These are phyloP conservation scores for Salpingus planirostris DNA, from an alignment of 2,888 invertebrate genomes.

Conservation along the genomic window DNA sequence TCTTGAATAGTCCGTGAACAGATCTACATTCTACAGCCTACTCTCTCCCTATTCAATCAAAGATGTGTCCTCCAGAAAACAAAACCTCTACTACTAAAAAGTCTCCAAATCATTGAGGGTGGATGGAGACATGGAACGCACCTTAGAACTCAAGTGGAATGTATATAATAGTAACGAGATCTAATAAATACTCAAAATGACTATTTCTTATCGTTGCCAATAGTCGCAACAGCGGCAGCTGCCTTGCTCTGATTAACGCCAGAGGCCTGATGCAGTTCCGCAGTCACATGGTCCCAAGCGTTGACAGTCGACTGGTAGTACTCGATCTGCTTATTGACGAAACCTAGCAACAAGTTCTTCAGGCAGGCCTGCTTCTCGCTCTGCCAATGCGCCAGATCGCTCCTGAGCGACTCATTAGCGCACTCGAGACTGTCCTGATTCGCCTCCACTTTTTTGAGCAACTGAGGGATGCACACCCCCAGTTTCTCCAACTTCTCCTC, in stretches of 20 bases:
- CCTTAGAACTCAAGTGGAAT: too few relatives aligned
- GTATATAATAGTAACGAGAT: neutral
- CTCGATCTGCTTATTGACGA: conserved; percentile 56
- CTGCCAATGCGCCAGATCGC: conserved; percentile 61
- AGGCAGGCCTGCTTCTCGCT: conserved; percentile 54
- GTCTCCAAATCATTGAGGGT: too few relatives aligned
- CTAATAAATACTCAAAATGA: too few relatives aligned
- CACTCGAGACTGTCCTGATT: conserved; percentile 57
- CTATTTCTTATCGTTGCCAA: too few relatives aligned
- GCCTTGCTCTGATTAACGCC: neutral
- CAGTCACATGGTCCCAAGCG: conserved; percentile 46
- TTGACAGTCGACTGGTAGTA: conserved; percentile 53
- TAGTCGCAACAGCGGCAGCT: too few relatives aligned
- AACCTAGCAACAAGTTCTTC: conserved; percentile 51
- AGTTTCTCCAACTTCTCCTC: conserved; percentile 49
- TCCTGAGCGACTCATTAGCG: conserved; percentile 58
- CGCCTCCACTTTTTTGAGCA: conserved; percentile 45
- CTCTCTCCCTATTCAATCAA: too few relatives aligned
- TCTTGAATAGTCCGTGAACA: too few relatives aligned
- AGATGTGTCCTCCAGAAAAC: too few relatives aligned
- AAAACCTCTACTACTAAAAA: too few relatives aligned
- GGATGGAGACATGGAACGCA: too few relatives aligned
- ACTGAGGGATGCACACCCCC: conserved; percentile 43
- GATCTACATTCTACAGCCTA: too few relatives aligned
- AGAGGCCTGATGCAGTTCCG: neutral